phyloP scores from a whole-genome alignment of 2,113 vertebrate species.

The Salminus brasiliensis region DNA sequence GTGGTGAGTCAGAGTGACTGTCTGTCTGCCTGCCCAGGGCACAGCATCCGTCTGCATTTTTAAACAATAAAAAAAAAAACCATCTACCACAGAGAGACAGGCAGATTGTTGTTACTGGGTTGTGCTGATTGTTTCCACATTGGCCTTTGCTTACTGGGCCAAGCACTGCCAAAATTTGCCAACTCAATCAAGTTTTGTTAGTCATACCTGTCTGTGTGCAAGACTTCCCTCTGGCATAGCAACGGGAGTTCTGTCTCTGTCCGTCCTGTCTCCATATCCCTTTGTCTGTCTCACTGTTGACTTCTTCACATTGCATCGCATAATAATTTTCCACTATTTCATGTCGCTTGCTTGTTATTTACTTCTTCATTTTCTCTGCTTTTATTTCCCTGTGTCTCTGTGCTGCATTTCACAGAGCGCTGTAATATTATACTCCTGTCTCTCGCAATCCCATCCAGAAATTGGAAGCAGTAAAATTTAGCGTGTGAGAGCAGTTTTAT shows the following conservation, averaged over 20 bases:
- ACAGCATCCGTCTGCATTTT: conserved; percentile 63
- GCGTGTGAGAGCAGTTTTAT: conserved; percentile 58
- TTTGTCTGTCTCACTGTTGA: not conserved
- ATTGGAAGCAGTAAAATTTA: conserved; percentile 66
- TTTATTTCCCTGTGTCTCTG: conserved; percentile 30
- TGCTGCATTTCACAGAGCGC: conserved; percentile 56
- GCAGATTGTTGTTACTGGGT: conserved; percentile 54
- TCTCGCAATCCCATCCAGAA: conserved; percentile 63
- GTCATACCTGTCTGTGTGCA: not conserved
- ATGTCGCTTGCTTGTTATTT: conserved; percentile 14
- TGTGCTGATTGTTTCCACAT: conserved; percentile 76
- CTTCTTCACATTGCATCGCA: not conserved
- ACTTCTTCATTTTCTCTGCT: conserved; percentile 45
- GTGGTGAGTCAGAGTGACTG: conserved; percentile 62
- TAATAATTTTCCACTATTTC: conserved; percentile 7
- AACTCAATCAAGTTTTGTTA: conserved; percentile 14
- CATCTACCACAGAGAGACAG: conserved; percentile 51
- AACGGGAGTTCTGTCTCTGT: conserved; percentile 1
- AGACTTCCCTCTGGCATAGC: not conserved
- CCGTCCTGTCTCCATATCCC: not conserved
- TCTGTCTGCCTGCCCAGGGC: conserved; percentile 62
- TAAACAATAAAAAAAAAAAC: too few species aligned
- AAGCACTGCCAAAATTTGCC: conserved; percentile 15
- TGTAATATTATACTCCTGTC: conserved; percentile 64
- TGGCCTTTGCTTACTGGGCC: conserved; percentile 61